These are phyloP conservation scores for Siniperca knerii DNA, from an alignment of 2,113 vertebrate genomes.

Conservation along the genomic window DNA sequence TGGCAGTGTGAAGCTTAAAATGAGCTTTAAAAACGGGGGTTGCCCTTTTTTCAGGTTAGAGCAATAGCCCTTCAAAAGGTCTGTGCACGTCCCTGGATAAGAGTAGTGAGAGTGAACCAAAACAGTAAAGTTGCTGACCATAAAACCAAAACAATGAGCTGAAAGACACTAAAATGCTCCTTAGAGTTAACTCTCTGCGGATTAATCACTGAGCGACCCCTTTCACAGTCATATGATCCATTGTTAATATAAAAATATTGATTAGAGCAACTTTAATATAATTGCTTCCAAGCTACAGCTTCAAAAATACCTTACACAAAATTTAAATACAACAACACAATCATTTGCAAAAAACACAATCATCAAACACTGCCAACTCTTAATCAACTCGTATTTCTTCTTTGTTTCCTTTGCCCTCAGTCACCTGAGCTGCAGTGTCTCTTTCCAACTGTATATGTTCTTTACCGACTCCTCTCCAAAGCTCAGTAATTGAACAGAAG, in stretches of 20 bases:
- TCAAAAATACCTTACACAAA: neutral
- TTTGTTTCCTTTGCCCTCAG: slow-evolving; percentile 12
- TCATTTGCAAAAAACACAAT: neutral
- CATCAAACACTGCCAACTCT: neutral
- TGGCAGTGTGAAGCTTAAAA: too few relatives aligned
- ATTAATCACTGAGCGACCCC: too few relatives aligned
- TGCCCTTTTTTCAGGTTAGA: too few relatives aligned
- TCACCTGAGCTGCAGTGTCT: slow-evolving; percentile 24
- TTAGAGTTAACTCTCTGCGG: too few relatives aligned
- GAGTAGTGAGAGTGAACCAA: too few relatives aligned
- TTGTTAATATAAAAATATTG: neutral
- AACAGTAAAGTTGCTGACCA: too few relatives aligned
- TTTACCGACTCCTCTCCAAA: slow-evolving; percentile 8
- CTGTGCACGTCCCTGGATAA: too few relatives aligned
- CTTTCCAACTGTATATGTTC: slow-evolving; percentile 1
- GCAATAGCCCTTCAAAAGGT: too few relatives aligned
- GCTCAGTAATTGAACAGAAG: slow-evolving; percentile 41
- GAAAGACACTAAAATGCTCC: too few relatives aligned
- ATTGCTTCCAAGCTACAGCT: neutral
- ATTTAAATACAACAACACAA: neutral
- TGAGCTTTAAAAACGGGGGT: too few relatives aligned
- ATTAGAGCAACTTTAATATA: neutral
- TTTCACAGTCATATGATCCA: too few relatives aligned
- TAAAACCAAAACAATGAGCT: too few relatives aligned
- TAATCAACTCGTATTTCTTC: slow-evolving; percentile 9